These are phyloP conservation scores for Eupeodes latifasciatus DNA, from an alignment of 2,888 invertebrate species.

Conservation along the genomic window DNA sequence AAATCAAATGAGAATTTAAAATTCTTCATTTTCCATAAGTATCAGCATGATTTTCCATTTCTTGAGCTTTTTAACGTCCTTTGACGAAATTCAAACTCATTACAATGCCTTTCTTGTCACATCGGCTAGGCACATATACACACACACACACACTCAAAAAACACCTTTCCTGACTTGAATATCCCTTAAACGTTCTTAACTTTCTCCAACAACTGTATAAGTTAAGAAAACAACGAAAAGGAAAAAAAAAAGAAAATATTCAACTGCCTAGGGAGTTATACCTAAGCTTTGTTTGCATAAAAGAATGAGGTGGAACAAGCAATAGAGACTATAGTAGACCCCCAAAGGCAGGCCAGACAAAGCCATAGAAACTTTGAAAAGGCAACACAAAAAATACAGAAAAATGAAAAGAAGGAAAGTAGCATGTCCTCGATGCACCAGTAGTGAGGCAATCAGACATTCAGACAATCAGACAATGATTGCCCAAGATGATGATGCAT, in stretches of 20 bases:
- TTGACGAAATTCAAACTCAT: not conserved
- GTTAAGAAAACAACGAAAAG: slow-evolving; percentile 1
- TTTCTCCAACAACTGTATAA: slow-evolving; percentile 48
- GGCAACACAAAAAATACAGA: slow-evolving; percentile 2
- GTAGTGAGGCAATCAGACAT: slow-evolving; percentile 66
- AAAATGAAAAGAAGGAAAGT: slow-evolving; percentile 13
- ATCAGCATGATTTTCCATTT: not conserved
- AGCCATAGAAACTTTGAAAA: slow-evolving; percentile 44
- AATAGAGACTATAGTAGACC: slow-evolving; percentile 39
- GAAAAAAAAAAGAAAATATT: not conserved
- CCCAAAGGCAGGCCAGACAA: slow-evolving; percentile 57
- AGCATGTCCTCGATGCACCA: slow-evolving; percentile 51
- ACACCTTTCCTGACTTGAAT: not conserved
- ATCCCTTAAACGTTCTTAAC: slow-evolving; percentile 25
- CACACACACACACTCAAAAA: too few relatives aligned
- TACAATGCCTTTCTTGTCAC: not conserved
- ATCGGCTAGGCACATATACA: too few relatives aligned
- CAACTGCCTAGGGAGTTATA: slow-evolving; percentile 50
- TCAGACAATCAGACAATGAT: slow-evolving; percentile 73
- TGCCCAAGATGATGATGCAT: slow-evolving; percentile 73
- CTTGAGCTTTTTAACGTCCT: not conserved
- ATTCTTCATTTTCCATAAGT: too few relatives aligned
- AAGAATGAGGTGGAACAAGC: slow-evolving; percentile 55
- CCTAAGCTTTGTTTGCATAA: slow-evolving; percentile 61
- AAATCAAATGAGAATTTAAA: too few relatives aligned